Base-by-base conservation (phyloP, 2,797 vertebrate genomes). In the Cossypha polioptera region DNA sequence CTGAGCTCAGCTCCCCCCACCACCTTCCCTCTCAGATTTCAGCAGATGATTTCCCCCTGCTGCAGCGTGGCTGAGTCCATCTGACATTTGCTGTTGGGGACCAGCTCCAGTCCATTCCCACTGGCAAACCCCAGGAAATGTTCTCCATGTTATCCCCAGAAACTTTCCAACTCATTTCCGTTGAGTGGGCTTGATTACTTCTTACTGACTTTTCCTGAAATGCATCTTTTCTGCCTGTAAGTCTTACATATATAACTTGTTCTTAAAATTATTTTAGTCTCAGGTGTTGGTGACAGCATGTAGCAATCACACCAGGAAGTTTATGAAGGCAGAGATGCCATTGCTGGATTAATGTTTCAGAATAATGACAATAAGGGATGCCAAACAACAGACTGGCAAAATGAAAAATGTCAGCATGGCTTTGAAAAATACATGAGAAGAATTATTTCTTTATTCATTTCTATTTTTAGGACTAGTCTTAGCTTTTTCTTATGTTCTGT, bases 301-400 rank as follows among this genome's bases (percentile, higher is more conserved):
- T 0, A 87, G 63, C 26, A 76, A 73, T 94, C 81, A 53, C 18
- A 36, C 38, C 43, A 69, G 25, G 31, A 73, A 63, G 84, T 82
- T 90, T 81, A 55, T 76, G 59, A 66, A 73, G 63, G 77, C 69
- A 87, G 84, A 85, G 67, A 85, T 87, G 78, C 28, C 42, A 15
- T 22, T 85, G 74, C 55, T 93, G 78, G 89, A 89, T 92, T 87
- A 94, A 89, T 73, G 86, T 54, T 87, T 94, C 67, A 87, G 92
- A 93, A 92, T 89, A 91, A 88, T 86, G 86, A 71, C 77, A 94
- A 84, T 79, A 86, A 94, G 31, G 40, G 77, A 76, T 38, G 47
- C 74, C 94, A 94, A 92, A 85, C 42, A 93, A 78, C 63, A 94
- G 78, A 93, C 25, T 85, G 75, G 71, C 40, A 92, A 91, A 89